phyloP scores from a whole-genome alignment of 2,797 vertebrate genomes.

The Anolis apletophallus region DNA sequence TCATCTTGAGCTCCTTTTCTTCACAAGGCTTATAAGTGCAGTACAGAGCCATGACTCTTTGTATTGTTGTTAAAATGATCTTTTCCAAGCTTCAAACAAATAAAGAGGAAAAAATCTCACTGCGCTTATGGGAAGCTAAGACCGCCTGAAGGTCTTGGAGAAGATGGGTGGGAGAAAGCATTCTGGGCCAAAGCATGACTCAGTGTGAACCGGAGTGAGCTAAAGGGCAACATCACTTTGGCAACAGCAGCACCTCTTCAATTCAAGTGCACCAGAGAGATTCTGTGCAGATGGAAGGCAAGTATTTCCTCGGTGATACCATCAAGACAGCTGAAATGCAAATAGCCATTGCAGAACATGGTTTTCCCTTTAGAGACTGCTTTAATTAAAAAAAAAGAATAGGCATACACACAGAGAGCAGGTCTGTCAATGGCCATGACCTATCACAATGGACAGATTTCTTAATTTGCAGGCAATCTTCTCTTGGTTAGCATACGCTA shows the following conservation, averaged over 20 bases:
- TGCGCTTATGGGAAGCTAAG: not conserved
- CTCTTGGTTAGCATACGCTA: not conserved
- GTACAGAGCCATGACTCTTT: not conserved
- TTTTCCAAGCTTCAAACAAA: not conserved
- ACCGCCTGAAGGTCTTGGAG: not conserved
- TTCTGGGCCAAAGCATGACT: conserved; percentile 6
- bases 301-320: not conserved
- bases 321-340: not conserved
- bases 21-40: not conserved
- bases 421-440: not conserved
- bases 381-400: not conserved
- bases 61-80: not conserved
- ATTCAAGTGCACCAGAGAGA: conserved; percentile 25
- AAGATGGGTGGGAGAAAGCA: not conserved
- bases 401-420: not conserved
- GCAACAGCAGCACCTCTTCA: not conserved
- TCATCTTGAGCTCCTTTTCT: not conserved
- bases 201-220: conserved; percentile 12
- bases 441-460: not conserved
- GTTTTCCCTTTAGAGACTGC: not conserved
- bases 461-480: not conserved
- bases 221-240: not conserved
- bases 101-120: not conserved
- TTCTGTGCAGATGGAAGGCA: not conserved
- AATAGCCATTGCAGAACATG: conserved; percentile 36